Conservation (phyloP, 2,797 vertebrate species). For the Pelobates cultripes region DNA sequence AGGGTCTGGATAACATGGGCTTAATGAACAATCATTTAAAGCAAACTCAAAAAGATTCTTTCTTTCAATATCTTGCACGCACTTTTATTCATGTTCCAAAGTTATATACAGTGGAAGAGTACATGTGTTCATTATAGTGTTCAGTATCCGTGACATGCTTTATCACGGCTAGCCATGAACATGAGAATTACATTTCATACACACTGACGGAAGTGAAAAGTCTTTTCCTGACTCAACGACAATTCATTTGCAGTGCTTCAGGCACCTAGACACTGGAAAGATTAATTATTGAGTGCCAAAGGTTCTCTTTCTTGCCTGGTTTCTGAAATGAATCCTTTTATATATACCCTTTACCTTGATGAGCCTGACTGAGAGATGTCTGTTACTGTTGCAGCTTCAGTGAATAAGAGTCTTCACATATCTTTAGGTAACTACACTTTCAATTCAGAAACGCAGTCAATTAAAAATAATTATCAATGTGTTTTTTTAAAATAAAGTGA, state of each 20-base stretch:
- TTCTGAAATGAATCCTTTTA: constrained; percentile 34
- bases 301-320: constrained; percentile 21
- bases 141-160: constrained; percentile 5
- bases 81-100: background rate
- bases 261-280: constrained; percentile 34
- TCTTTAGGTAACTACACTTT: constrained; percentile 28
- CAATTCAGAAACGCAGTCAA: constrained; percentile 8
- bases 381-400: background rate
- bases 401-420: constrained; percentile 19
- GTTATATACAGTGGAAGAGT: constrained; percentile 10
- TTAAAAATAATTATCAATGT: background rate
- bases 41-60: too few relatives aligned
- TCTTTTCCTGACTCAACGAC: constrained; percentile 30
- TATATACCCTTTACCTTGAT: constrained; percentile 16
- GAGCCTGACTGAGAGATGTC: background rate
- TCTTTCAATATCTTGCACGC: background rate
- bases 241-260: constrained; percentile 17
- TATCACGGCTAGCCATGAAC: constrained; percentile 5
- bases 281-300: constrained; percentile 46
- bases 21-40: too few relatives aligned
- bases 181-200: constrained; percentile 35
- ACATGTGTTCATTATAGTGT: constrained; percentile 38
- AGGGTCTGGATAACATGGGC: too few relatives aligned
- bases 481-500: constrained; percentile 24
- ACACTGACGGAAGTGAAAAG: constrained; percentile 44